Base-by-base conservation (phyloP, 35 echinoderm and acorn worm genomes). In the Anneissia japonica region DNA sequence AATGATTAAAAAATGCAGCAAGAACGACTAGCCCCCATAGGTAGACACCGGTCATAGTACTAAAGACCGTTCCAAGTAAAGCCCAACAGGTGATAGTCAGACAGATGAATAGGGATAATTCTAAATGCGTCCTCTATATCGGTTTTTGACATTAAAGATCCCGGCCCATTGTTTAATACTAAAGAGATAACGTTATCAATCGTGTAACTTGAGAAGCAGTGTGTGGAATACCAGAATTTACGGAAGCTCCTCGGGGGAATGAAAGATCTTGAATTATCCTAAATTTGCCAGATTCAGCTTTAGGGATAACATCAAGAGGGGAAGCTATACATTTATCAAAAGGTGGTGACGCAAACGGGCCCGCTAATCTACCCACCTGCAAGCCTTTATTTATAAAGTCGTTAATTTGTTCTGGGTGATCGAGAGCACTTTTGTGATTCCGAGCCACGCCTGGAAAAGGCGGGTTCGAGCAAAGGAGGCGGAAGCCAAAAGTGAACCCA, bases 51-150 rank as follows among this genome's bases (percentile, higher is more conserved):
- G 75, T 86, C 90, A 77, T 74, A 81, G 75, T 81, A 81, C 29
- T 37, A 87, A 6, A 26, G 9, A 28, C 72, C 84, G 4, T 87
- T 28, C 32, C 76, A 80, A 9, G n/a, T 12, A 10, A 91, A 84
- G 0, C 89, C 89, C 30, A 91, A 80, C 6, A 91, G 76, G 19
- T 86, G 75, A 37, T 78, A 72, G 81, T 80, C 84, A 11, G 46
- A 12, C 5, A 83, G 89, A 39, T 36, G 17, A 46, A 91, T 77
- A 0, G 83, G 89, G 4, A 91, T 39, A 0, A 91, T 36, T 7
- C 89, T 33, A 86, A 91, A 86, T 1, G 83, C 84, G 29, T 75
- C 86, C 77, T 86, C 46, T 26, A 91, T 91, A 38, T 91, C 89
- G 17, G 84, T 41, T 64, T 91, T 91, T 13, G 81, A 83, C 26